Conservation (phyloP, 2,113 vertebrate species). For the Leucopsar rothschildi region DNA sequence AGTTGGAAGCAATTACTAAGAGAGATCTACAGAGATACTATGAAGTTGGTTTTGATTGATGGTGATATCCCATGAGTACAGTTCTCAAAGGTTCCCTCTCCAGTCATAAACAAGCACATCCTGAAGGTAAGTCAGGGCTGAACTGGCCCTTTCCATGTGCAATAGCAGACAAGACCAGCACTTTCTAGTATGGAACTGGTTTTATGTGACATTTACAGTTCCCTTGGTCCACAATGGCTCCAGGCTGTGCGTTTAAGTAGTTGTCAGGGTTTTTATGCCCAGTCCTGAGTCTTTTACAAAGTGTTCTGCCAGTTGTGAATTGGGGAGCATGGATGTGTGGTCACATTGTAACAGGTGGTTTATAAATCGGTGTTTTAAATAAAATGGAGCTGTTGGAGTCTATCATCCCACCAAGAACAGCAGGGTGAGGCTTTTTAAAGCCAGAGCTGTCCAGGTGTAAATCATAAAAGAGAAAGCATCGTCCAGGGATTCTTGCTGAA, state of each 20-base stretch:
- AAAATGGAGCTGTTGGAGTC: neutral
- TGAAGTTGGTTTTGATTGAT: neutral
- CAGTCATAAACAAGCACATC: neutral
- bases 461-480: neutral
- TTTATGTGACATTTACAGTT: neutral
- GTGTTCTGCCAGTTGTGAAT: neutral
- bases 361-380: neutral
- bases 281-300: neutral
- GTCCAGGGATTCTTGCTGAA: neutral
- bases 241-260: neutral
- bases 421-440: neutral
- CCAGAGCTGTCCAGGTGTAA: neutral
- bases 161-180: neutral
- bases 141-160: neutral
- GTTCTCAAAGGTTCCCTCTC: neutral
- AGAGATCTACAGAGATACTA: neutral
- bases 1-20: neutral
- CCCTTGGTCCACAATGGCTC: neutral
- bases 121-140: neutral
- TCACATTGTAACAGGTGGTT: neutral
- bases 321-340: neutral
- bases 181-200: neutral
- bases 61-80: neutral
- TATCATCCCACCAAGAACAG: rapidly evolving
- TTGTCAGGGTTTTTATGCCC: neutral